Base-by-base conservation (phyloP, 2,888 invertebrate genomes). In the Bombylius discolor region DNA sequence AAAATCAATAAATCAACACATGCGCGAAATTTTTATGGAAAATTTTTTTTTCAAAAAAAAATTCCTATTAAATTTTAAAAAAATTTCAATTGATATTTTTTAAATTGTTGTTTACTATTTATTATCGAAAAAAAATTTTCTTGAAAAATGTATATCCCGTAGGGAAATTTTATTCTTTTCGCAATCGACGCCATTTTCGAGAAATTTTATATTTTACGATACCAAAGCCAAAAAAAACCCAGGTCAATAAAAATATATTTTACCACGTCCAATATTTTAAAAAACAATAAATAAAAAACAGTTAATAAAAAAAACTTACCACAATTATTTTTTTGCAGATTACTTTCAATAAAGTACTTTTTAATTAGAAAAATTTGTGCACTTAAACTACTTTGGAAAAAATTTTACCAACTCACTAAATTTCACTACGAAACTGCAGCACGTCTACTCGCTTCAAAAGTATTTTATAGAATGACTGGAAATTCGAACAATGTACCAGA, bases 181-280 rank as follows among this genome's bases (percentile, higher is more conserved):
- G 56, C 50, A 53, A 51, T 47, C 54, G 58, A 56, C 58, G 58
- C 58, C 58, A 58, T 58, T 58, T 58, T 58, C 58, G 58, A 53
- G 52, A 58, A 58, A 58, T 53, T 50, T 52, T 45, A n/a, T 47
- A 47, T 47, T 50, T 34, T 39, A 9, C 4, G 47, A 42, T 42
- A 42, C 7, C 11, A 11, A 11, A 11, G 4, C 23, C 45, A 34
- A 51, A 55, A 51, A 55, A 23, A 47, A 5, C 13, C 9, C 9
- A 47, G 23, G 23, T n/a, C 14, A n/a, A 13, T 13, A 14, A 46
- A 14, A 31, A 14, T 47, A 23, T 47, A 5, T 23, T 9, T 9
- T 5, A n/a, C n/a, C 4, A 23, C 23, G 23, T 23, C 23, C 23
- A 23, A 23, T 23, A 3, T 23, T 23, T 23, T 23, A 23, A 23